Evolutionary conservation across 2,113 vertebrate species (phyloP).

Genomic region (Calyptommatus sinebrachiatus): DNA sequence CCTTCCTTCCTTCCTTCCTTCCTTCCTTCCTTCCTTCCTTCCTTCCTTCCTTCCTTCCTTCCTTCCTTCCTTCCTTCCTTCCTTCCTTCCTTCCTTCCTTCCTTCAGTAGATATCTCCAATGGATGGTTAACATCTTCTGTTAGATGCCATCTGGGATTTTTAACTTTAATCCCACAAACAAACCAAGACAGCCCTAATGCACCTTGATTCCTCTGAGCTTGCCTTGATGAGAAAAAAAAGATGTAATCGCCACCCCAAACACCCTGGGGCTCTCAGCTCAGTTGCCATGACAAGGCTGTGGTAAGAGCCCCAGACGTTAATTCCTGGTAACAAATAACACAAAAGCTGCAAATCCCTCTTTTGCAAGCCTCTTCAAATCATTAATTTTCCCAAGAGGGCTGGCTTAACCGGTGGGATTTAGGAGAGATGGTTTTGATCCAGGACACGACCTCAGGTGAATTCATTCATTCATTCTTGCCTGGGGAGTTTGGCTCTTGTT

Average conservation of each 20-base stretch:
- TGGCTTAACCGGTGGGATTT: neutral
- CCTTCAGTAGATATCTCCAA: too few species aligned
- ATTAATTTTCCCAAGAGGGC: neutral
- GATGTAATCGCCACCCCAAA: too few species aligned
- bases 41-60: too few species aligned
- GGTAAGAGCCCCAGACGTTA: accelerated
- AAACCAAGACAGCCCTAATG: neutral
- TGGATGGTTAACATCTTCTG: too few species aligned
- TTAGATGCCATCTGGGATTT: neutral
- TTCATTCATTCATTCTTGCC: too few species aligned
- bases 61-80: too few species aligned
- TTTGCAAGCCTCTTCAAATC: neutral
- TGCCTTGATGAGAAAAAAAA: too few species aligned
- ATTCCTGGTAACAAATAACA: accelerated
- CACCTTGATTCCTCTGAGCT: neutral
- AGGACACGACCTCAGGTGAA: too few species aligned
- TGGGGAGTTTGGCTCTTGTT: slow-evolving; percentile 13
- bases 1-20: too few species aligned
- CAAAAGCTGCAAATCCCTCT: accelerated
- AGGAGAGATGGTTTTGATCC: neutral
- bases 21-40: too few species aligned
- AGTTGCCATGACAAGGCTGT: neutral
- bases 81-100: too few species aligned
- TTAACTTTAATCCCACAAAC: too few species aligned
- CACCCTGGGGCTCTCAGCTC: neutral